A percentile compares a stretch with the other conserved stretches of the same genome.
Conservation (phyloP, 2,888 invertebrate genomes). For the Melanophora roralis region DNA sequence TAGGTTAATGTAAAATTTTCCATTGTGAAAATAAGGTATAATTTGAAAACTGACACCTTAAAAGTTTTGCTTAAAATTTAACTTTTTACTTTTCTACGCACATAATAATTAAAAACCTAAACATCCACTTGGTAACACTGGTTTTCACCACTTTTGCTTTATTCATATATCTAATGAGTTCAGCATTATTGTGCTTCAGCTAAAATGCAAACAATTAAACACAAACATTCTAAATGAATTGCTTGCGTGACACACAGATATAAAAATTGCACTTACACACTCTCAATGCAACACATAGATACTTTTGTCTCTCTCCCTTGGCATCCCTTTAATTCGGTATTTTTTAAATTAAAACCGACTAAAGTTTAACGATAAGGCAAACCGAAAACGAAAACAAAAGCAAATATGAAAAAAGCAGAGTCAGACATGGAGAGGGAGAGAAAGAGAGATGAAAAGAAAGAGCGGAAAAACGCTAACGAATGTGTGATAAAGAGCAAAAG, state of each 20-base stretch:
- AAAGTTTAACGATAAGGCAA: neutral
- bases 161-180: neutral
- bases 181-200: no score
- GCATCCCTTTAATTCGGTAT: neutral
- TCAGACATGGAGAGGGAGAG: neutral
- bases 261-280: neutral
- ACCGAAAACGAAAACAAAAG: neutral
- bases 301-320: neutral
- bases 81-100: no score
- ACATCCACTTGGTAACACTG: neutral
- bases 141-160: constrained; percentile 18
- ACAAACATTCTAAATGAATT: neutral
- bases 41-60: no score
- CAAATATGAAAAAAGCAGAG: neutral
- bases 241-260: constrained; percentile 17
- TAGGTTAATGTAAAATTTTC: no score
- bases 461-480: no score
- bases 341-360: neutral
- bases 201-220: constrained; percentile 12
- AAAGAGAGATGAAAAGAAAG: neutral
- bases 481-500: neutral
- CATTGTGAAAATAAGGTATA: no score
- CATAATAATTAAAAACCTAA: no score
- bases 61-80: no score
- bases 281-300: neutral